Conservation (phyloP, 2,113 vertebrate genomes). For the Pteronura brasiliensis region DNA sequence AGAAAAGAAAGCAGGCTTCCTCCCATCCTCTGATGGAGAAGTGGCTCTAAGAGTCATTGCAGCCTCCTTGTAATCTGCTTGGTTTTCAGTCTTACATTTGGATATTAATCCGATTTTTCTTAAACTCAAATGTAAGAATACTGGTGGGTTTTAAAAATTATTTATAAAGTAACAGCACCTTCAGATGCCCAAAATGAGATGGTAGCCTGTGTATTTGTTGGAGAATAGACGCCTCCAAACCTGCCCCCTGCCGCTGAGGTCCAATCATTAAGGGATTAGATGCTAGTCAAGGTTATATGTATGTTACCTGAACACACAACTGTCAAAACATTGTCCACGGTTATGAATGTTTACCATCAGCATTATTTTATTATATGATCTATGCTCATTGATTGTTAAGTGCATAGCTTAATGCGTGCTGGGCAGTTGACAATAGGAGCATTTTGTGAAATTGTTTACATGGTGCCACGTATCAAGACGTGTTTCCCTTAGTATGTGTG, state of each 20-base stretch:
- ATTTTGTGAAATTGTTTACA: constrained; percentile 79
- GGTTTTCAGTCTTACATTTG: background rate
- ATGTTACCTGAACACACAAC: background rate
- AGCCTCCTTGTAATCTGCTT: background rate
- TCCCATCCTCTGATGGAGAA: background rate
- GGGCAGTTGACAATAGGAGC: constrained; percentile 71
- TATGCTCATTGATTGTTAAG: background rate
- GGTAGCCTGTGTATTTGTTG: background rate
- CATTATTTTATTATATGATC: background rate
- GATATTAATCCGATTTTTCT: background rate
- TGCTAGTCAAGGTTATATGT: background rate
- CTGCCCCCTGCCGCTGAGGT: background rate
- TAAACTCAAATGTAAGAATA: background rate
- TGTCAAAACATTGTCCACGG: background rate
- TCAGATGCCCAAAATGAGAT: background rate
- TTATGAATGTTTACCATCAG: constrained; percentile 49
- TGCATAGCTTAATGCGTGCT: constrained; percentile 60
- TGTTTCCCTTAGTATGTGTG: constrained; percentile 68
- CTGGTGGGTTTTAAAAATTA: background rate
- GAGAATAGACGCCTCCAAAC: background rate
- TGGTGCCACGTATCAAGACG: constrained; percentile 40
- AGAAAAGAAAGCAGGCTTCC: background rate
- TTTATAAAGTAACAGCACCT: background rate
- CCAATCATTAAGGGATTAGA: background rate
- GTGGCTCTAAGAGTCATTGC: rapidly evolving